phyloP scores from a whole-genome alignment of 2,113 vertebrate species.

The Ornithorhynchus anatinus region DNA sequence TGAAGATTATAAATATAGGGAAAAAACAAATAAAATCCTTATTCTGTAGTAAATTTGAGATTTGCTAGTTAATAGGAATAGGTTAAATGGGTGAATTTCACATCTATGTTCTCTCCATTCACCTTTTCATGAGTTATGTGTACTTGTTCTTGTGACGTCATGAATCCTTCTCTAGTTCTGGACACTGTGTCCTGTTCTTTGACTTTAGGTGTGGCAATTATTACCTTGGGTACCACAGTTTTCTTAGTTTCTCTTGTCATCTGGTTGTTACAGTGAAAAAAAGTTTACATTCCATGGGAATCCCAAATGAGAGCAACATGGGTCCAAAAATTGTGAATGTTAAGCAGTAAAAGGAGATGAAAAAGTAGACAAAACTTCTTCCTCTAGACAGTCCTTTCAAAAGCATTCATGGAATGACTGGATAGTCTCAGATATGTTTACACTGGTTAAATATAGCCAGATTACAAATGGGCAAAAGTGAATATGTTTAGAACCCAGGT shows the following conservation, averaged over 20 bases:
- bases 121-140: constrained; percentile 67
- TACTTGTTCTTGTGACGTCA: constrained; percentile 61
- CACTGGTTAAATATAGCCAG: neutral
- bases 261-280: constrained; percentile 59
- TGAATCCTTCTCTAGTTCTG: constrained; percentile 69
- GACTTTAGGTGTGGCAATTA: constrained; percentile 71
- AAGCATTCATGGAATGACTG: neutral
- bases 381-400: constrained; percentile 4
- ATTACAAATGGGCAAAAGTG: neutral
- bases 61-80: constrained; percentile 32
- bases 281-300: constrained; percentile 8
- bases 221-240: constrained; percentile 69
- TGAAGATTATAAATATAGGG: constrained; percentile 11
- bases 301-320: constrained; percentile 7
- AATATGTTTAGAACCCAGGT: neutral
- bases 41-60: constrained; percentile 9
- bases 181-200: constrained; percentile 70
- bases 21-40: constrained; percentile 35
- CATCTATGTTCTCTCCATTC: constrained; percentile 29
- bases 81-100: constrained; percentile 11
- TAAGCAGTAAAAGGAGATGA: neutral
- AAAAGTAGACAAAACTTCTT: neutral
- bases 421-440: neutral
- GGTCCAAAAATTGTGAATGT: too few species aligned
- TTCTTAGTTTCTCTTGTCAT: constrained; percentile 74